Percentiles rank a stretch among this genome's conserved stretches.
These are phyloP conservation scores for Deilephila porcellus DNA, from an alignment of 2,888 invertebrate species.

Conservation along the genomic window DNA sequence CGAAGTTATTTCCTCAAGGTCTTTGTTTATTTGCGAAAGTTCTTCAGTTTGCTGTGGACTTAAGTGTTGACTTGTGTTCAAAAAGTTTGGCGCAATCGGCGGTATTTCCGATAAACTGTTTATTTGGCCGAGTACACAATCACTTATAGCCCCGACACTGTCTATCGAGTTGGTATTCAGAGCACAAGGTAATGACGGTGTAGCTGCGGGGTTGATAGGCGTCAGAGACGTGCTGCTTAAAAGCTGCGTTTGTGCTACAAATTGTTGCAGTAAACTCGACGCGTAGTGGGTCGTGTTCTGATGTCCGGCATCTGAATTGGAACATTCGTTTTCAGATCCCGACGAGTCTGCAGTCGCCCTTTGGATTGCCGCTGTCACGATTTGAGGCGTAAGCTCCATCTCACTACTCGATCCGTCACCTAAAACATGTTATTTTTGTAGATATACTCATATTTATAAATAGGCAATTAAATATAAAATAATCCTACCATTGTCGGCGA, in stretches of 20 bases:
- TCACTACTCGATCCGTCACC: slow-evolving; percentile 89
- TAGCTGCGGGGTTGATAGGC: slow-evolving; percentile 58
- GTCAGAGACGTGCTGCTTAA: slow-evolving; percentile 81
- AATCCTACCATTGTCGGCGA: slow-evolving; percentile 75
- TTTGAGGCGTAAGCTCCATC: slow-evolving; percentile 89
- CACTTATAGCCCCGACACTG: slow-evolving; percentile 69
- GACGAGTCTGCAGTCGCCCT: slow-evolving; percentile 88
- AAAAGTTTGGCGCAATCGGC: slow-evolving; percentile 69
- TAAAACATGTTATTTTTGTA: slow-evolving; percentile 51
- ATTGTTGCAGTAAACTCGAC: slow-evolving; percentile 91
- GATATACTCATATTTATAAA: slow-evolving; percentile 22
- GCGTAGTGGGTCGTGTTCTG: slow-evolving; percentile 87
- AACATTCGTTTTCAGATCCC: slow-evolving; percentile 89
- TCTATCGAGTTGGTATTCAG: slow-evolving; percentile 63
- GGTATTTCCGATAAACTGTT: slow-evolving; percentile 71
- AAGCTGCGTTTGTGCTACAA: slow-evolving; percentile 91
- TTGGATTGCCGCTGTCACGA: slow-evolving; percentile 91
- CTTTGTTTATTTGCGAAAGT: slow-evolving; percentile 78
- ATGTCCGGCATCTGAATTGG: slow-evolving; percentile 81
- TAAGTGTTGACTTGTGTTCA: slow-evolving; percentile 69
- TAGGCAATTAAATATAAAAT: background rate
- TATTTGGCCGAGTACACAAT: slow-evolving; percentile 75
- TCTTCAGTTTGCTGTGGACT: slow-evolving; percentile 82
- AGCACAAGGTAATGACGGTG: slow-evolving; percentile 59
- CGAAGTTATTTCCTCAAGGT: slow-evolving; percentile 79